phyloP scores from a whole-genome alignment of 2,113 vertebrate species.

The Ailurus styani region DNA sequence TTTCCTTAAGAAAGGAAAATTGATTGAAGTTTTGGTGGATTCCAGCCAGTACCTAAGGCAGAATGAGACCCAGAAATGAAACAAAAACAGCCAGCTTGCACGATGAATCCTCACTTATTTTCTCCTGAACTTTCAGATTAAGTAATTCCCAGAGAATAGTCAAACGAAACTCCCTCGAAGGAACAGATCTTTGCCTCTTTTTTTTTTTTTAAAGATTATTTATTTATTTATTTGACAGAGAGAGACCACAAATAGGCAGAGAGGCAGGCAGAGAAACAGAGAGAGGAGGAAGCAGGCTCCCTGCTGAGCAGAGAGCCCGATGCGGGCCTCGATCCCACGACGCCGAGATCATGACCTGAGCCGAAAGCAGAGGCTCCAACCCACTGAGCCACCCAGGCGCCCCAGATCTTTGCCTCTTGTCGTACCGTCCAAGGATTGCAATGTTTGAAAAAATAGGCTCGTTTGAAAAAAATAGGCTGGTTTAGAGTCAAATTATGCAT shows the following conservation, averaged over 20 bases:
- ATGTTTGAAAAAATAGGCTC: neutral
- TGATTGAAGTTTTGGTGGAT: conserved; percentile 56
- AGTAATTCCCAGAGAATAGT: neutral
- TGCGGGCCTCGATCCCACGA: too few relatives aligned
- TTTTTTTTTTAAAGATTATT: too few relatives aligned
- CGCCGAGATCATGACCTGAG: too few relatives aligned
- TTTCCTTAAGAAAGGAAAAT: conserved; percentile 47
- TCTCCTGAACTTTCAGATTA: conserved; percentile 33
- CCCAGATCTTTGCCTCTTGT: neutral
- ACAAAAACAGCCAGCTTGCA: neutral
- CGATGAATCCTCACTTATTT: conserved; percentile 17
- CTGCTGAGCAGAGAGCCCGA: too few relatives aligned
- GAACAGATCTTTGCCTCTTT: neutral
- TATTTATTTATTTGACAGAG: too few relatives aligned
- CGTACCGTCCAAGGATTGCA: neutral
- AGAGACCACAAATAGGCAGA: too few relatives aligned
- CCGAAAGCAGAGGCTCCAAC: too few relatives aligned
- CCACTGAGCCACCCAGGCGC: too few relatives aligned
- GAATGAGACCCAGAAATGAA: conserved; percentile 41
- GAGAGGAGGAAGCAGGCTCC: too few relatives aligned
- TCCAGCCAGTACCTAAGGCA: conserved; percentile 27
- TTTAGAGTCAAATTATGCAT: neutral
- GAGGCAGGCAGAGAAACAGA: too few relatives aligned
- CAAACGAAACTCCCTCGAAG: neutral
- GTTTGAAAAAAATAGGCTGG: neutral